Evolutionary conservation across 2,888 invertebrate species (phyloP).

Genomic region (Acheta domesticus): DNA sequence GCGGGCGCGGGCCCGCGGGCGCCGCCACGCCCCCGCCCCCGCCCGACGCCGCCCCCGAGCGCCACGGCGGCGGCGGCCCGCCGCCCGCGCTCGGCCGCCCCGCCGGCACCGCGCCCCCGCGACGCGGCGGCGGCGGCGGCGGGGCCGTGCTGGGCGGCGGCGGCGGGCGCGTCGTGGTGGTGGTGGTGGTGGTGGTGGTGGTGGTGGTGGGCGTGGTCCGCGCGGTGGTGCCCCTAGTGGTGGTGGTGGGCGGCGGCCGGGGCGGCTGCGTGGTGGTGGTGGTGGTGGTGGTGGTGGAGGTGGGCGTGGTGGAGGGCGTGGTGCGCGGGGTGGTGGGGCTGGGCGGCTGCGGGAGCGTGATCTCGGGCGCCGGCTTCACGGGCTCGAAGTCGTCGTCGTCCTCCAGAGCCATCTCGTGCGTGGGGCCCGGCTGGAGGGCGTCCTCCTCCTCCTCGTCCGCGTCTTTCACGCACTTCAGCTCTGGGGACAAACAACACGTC

Average conservation of each 20-base stretch:
- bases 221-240: constrained; percentile 39
- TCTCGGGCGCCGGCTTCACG: constrained; percentile 39
- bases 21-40: constrained; percentile 45
- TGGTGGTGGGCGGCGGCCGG: constrained; percentile 40
- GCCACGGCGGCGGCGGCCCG: constrained; percentile 24
- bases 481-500: not conserved
- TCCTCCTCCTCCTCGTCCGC: not conserved
- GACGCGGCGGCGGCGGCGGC: constrained; percentile 43
- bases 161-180: constrained; percentile 37
- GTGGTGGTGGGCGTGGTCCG: constrained; percentile 44
- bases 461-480: constrained; percentile 23
- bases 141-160: constrained; percentile 42
- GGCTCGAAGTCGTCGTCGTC: constrained; percentile 28
- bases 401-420: constrained; percentile 29
- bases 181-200: constrained; percentile 40
- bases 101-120: constrained; percentile 43
- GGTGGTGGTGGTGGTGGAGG: constrained; percentile 44
- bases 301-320: constrained; percentile 40
- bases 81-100: constrained; percentile 44
- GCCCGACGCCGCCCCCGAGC: constrained; percentile 49
- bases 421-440: not conserved
- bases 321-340: constrained; percentile 43
- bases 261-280: constrained; percentile 45
- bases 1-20: constrained; percentile 45
- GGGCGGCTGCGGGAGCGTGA: constrained; percentile 37